A percentile compares a stretch with the other conserved stretches of the same genome.
These are phyloP conservation scores for Stenichneumon culpator DNA, from an alignment of 2,888 invertebrate species.

Conservation along the genomic window DNA sequence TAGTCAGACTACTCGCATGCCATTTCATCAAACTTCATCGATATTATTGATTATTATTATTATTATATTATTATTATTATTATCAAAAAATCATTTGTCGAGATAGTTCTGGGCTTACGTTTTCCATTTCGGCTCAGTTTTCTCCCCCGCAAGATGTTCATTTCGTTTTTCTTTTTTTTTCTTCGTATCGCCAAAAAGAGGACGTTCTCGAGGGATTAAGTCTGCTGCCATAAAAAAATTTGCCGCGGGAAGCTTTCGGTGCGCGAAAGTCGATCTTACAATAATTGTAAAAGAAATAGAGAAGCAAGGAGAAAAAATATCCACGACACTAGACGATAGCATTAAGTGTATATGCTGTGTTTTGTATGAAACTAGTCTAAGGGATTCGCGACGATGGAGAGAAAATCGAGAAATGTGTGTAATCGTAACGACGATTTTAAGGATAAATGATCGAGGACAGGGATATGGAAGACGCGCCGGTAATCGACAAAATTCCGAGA, in stretches of 20 bases:
- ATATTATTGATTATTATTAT: constrained; percentile 47
- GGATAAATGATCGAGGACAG: constrained; percentile 9
- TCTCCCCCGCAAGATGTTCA: constrained; percentile 7
- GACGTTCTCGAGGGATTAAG: constrained; percentile 42
- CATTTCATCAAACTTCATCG: constrained; percentile 52
- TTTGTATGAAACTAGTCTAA: constrained; percentile 80
- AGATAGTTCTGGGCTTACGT: constrained; percentile 44
- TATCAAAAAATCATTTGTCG: constrained; percentile 30
- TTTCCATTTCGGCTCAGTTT: constrained; percentile 16
- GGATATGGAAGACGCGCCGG: constrained; percentile 17
- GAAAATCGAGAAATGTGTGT: constrained; percentile 9
- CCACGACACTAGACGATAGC: constrained; percentile 58
- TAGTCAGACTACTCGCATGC: constrained; percentile 61
- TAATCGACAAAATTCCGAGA: constrained; percentile 13
- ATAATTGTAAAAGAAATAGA: constrained; percentile 48
- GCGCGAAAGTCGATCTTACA: constrained; percentile 37
- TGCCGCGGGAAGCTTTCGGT: constrained; percentile 38
- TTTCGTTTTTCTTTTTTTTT: constrained; percentile 9
- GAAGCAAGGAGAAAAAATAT: constrained; percentile 38
- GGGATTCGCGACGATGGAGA: constrained; percentile 45
- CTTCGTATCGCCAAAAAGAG: constrained; percentile 13
- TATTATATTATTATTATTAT: constrained; percentile 43
- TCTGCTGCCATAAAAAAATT: constrained; percentile 57
- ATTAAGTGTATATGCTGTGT: constrained; percentile 66
- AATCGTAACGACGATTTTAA: constrained; percentile 8